Evolutionary conservation across 37 sponge, comb jelly and placozoan species (phyloP), one percentile per base, ranked within the genome.

Genomic region (Aphrocallistes beatrix): DNA sequence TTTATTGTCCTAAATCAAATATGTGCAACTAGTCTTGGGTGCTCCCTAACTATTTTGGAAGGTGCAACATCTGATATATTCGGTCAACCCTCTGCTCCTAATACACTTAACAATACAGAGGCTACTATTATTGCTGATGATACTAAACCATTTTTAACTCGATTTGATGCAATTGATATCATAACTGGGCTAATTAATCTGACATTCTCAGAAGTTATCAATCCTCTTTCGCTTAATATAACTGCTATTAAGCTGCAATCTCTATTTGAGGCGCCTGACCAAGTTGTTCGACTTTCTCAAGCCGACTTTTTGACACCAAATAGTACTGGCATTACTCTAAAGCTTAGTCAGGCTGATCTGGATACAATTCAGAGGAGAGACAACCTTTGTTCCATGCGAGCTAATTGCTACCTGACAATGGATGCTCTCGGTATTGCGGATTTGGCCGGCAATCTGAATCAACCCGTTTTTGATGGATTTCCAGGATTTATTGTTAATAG

Each of bases 351-450:
- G 0, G 37, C 25, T 0, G 96, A 95, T 85, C 82, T 95, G 49
- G 82, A 91, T 34, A 82, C 83, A 17, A 60, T 95, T 39, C 88
- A 91, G 50, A 51, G 85, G n/a, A 28, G 39, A 39, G 38, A 82
- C n/a, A 47, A 51, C 3, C 89, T 95, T 10, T 93, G 93, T 51
- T 88, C 90, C 0, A 42, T 81, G 40, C 84, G 91, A n/a, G 88
- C 90, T 51, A 91, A 95, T 84, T 92, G 91, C 38, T 95, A 92
- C 84, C 30, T 95, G 23, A 49, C 89, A 36, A 50, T 89, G 37
- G 90, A 90, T 36, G 28, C 81, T 8, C 86, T 86, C 23, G 39
- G 81, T 36, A 84, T 91, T 39, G 9, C 0, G 28, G 95, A 95
- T 82, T 84, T 88, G 6, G 88, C 90, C 32, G 90, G 89, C 28